Conservation (phyloP, 2,113 vertebrate species). For the Rallus limicola region DNA sequence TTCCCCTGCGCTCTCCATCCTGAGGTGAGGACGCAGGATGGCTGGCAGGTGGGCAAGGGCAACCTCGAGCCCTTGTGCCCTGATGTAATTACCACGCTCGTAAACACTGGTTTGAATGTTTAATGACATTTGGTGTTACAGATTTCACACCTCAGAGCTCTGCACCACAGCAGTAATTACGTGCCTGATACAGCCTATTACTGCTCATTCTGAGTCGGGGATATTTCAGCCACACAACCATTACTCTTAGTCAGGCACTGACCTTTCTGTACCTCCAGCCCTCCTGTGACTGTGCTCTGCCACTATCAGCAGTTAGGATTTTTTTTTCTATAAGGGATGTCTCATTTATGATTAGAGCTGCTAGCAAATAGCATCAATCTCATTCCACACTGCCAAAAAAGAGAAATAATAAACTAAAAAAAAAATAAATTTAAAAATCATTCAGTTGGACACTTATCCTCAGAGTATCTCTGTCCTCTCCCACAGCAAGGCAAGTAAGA, state of each 20-base stretch:
- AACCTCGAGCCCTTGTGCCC: not conserved
- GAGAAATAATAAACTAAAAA: too few relatives aligned
- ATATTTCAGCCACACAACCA: not conserved
- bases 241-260: not conserved
- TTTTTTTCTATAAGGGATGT: not conserved
- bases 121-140: not conserved
- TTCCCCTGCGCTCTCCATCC: rapidly evolving
- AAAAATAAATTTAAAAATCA: too few relatives aligned
- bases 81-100: not conserved
- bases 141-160: not conserved
- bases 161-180: not conserved
- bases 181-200: not conserved
- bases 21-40: rapidly evolving
- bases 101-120: not conserved
- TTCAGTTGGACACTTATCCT: not conserved
- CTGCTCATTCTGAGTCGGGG: not conserved
- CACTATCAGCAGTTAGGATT: not conserved
- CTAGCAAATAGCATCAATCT: not conserved
- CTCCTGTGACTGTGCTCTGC: not conserved
- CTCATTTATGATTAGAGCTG: not conserved
- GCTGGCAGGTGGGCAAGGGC: not conserved
- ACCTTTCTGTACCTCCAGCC: not conserved
- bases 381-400: not conserved
- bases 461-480: not conserved
- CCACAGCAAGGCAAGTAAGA: not conserved